These are phyloP conservation scores for Opisthocomus hoazin DNA, from an alignment of 2,113 vertebrate species.

Conservation along the genomic window DNA sequence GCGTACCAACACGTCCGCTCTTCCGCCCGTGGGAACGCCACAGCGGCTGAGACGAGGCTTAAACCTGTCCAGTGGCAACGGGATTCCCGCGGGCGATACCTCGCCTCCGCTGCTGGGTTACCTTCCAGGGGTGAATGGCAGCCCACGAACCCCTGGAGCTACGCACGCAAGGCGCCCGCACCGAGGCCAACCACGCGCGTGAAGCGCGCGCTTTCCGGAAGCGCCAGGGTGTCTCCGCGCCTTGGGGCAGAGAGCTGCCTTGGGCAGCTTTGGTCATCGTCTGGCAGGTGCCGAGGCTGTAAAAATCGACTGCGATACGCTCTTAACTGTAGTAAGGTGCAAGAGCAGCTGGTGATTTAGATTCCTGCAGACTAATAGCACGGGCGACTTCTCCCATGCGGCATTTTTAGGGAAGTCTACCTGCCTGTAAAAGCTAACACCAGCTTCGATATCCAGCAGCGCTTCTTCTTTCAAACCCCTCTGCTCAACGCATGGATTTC, in stretches of 20 bases:
- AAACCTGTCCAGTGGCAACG: rapidly evolving
- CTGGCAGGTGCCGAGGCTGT: background rate
- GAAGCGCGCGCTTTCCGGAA: background rate
- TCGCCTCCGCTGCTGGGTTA: background rate
- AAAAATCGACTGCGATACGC: background rate
- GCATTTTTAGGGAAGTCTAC: background rate
- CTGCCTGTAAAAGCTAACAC: background rate
- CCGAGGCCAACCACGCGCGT: rapidly evolving
- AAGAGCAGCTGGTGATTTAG: background rate
- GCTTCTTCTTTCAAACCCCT: background rate
- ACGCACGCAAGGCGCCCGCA: no score
- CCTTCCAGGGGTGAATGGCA: background rate
- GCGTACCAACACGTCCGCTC: rapidly evolving
- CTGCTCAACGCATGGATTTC: rapidly evolving
- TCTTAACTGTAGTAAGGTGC: background rate
- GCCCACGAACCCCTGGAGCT: background rate
- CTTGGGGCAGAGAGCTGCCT: background rate
- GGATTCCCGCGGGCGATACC: rapidly evolving
- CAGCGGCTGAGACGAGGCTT: background rate
- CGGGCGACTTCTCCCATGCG: rapidly evolving
- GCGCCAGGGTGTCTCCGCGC: background rate
- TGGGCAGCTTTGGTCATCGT: background rate
- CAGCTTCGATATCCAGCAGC: background rate
- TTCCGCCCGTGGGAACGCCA: rapidly evolving
- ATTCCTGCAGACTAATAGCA: background rate